Evolutionary conservation across 2,888 invertebrate genomes (phyloP).

Genomic region (Galerucella calmariensis): DNA sequence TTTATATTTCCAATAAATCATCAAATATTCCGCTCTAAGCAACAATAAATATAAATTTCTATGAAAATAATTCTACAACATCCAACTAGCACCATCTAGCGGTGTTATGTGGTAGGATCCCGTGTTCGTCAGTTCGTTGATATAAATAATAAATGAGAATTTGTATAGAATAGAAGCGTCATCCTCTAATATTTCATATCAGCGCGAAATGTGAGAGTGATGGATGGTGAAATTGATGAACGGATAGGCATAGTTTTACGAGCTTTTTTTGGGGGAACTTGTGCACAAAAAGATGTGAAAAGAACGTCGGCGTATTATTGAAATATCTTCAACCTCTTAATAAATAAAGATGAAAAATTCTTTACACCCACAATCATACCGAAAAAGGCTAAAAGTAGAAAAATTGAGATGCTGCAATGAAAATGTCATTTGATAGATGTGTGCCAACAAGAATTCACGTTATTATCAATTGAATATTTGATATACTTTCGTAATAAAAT

Average conservation of each 20-base stretch:
- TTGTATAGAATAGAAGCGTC: not conserved
- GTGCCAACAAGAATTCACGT: too few relatives aligned
- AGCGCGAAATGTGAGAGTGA: not conserved
- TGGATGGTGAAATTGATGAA: not conserved
- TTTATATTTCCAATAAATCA: slow-evolving; percentile 18
- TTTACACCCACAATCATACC: too few relatives aligned
- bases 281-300: not conserved
- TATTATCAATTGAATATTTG: too few relatives aligned
- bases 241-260: not conserved
- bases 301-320: too few relatives aligned
- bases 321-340: too few relatives aligned
- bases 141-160: slow-evolving; percentile 3
- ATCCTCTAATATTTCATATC: not conserved
- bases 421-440: too few relatives aligned
- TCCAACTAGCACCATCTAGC: not conserved
- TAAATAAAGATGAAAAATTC: too few relatives aligned
- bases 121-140: slow-evolving; percentile 3
- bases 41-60: too few relatives aligned
- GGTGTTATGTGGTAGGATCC: not conserved
- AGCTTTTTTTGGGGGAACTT: not conserved
- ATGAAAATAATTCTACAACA: too few relatives aligned
- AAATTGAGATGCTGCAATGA: too few relatives aligned
- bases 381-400: too few relatives aligned
- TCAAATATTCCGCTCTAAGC: not conserved
- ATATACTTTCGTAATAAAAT: too few relatives aligned